Evolutionary conservation across 2,113 vertebrate genomes (phyloP), one percentile per base, ranked within the genome.

Genomic region (Narcine bancroftii): DNA sequence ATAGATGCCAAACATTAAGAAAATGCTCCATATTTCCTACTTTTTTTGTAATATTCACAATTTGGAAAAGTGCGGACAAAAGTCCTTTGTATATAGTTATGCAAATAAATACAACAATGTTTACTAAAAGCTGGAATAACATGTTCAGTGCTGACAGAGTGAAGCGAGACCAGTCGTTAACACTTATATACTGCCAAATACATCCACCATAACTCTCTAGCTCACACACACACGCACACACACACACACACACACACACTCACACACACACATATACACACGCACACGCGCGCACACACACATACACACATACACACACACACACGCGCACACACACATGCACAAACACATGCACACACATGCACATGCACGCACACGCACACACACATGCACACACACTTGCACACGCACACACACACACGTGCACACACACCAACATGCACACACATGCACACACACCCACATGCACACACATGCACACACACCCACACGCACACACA

Each of bases 71-170:
- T 10, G 15, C 47, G 26, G 42, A 91, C 89, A 91, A 91, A 33
- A 0, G 65, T 66, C 65, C 65, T 91, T 91, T 91, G 89, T 91
- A 26, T 45, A 26, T 36, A 47, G 39, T 36, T 29, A 33, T 1
- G 39, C 47, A 91, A 69, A n/a, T n/a, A 42, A 91, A 60, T 60
- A 87, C 56, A 33, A 87, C 39, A 17, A 91, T 91, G 89, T 69
- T 91, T 91, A 33, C 89, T 91, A 47, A 69, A 91, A 91, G 89
- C 63, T 87, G 53, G 53, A 87, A 63, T 87, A 87, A 87, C 81
- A 85, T n/a, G 29, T n/a, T 87, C 81, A 47, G 26, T 26, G 66
- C 39, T 66, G 89, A 91, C 36, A 91, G 89, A 17, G 36, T 69
- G 29, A 71, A 91, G 89, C 26, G 39, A 91, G 89, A 71, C 65